Evolutionary conservation across 2,888 invertebrate species (phyloP).

Genomic region (Rambutsinella grinnellia): DNA sequence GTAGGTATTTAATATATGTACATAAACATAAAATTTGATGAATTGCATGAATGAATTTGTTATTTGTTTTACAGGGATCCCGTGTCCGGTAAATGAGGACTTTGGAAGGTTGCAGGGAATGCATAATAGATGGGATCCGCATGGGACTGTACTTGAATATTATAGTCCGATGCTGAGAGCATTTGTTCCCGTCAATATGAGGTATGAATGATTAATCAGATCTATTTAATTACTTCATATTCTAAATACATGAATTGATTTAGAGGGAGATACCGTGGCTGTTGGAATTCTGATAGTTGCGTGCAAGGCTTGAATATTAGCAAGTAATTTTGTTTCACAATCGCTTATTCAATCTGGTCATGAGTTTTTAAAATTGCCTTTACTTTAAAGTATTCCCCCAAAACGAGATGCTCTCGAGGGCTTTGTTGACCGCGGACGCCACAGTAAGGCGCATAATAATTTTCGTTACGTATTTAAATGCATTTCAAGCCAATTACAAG

Average conservation of each 20-base stretch:
- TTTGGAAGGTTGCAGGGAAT: constrained; percentile 22
- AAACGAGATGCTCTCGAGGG: constrained; percentile 55
- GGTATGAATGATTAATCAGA: no score
- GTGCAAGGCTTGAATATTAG: constrained; percentile 46
- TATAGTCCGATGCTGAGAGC: constrained; percentile 49
- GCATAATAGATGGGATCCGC: constrained; percentile 49
- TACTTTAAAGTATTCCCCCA: constrained; percentile 36
- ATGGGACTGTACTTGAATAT: constrained; percentile 45
- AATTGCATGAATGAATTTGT: no score
- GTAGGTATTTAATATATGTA: no score
- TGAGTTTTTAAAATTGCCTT: neutral
- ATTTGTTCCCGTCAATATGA: constrained; percentile 50
- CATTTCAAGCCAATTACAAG: no score
- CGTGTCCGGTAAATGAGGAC: constrained; percentile 43
- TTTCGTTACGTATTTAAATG: neutral
- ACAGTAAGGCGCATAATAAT: constrained; percentile 24
- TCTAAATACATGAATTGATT: neutral
- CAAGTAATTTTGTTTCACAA: constrained; percentile 15
- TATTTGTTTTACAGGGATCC: no score
- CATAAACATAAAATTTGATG: no score
- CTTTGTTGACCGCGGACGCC: constrained; percentile 40
- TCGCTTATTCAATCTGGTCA: neutral
- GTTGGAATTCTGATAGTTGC: constrained; percentile 41
- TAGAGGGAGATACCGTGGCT: constrained; percentile 48
- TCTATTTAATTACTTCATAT: no score